Evolutionary conservation across 2,888 invertebrate species (phyloP).

Genomic region (Anarsia innoxiella): DNA sequence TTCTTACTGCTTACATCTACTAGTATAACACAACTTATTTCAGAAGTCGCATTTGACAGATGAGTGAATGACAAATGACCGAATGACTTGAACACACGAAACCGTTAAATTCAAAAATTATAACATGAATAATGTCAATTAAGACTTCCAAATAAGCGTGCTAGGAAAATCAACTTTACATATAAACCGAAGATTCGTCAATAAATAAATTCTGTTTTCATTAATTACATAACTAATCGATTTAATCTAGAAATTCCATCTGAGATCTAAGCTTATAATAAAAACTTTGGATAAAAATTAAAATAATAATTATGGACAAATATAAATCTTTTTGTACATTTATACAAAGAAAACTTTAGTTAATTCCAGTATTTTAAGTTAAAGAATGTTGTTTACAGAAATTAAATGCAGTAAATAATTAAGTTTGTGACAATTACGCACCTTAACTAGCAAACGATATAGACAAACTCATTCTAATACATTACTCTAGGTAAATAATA

Average conservation of each 20-base stretch:
- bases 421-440: conserved; percentile 51
- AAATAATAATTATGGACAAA: conserved; percentile 58
- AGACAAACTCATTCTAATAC: conserved; percentile 32
- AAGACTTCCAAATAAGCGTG: neutral
- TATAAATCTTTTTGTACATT: conserved; percentile 63
- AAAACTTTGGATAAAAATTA: conserved; percentile 73
- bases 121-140: neutral
- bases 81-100: no score
- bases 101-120: no score
- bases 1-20: conserved; percentile 52
- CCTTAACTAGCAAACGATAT: conserved; percentile 41
- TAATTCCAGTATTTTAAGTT: conserved; percentile 27
- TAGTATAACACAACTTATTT: conserved; percentile 17
- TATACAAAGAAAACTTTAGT: conserved; percentile 59
- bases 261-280: conserved; percentile 73
- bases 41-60: neutral
- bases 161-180: conserved; percentile 54
- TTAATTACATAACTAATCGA: conserved; percentile 57
- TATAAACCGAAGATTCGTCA: conserved; percentile 46
- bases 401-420: conserved; percentile 40
- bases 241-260: conserved; percentile 57
- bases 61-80: no score
- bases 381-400: conserved; percentile 36
- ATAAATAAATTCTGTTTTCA: conserved; percentile 69
- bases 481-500: conserved; percentile 56